These are phyloP conservation scores for Stegana nigrithorax DNA, from an alignment of 2,888 invertebrate genomes.

Conservation along the genomic window DNA sequence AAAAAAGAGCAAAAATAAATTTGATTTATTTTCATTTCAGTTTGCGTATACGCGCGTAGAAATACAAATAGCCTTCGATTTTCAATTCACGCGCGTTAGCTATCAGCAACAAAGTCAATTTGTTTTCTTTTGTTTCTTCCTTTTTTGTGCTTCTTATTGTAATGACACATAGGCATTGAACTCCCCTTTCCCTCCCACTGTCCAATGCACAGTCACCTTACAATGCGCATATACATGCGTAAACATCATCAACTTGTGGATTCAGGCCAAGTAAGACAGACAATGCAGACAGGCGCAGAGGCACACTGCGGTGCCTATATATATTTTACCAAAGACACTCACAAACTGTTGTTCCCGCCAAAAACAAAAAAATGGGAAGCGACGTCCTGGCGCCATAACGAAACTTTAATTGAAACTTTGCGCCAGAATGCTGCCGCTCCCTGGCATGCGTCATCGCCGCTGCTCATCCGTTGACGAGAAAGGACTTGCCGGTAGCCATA, in stretches of 20 bases:
- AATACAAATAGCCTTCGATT: not conserved
- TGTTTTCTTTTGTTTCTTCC: not conserved
- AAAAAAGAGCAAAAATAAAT: not conserved
- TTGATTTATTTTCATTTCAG: slow-evolving; percentile 4
- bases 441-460: slow-evolving; percentile 37
- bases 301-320: not conserved
- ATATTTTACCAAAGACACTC: not conserved
- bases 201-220: not conserved
- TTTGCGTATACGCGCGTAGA: not conserved
- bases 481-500: too few relatives aligned
- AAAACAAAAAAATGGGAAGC: not conserved
- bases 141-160: too few relatives aligned
- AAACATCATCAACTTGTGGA: slow-evolving; percentile 11
- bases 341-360: slow-evolving; percentile 1
- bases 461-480: not conserved
- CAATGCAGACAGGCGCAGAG: not conserved
- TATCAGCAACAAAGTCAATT: not conserved
- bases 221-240: not conserved
- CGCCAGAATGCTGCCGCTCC: slow-evolving; percentile 34
- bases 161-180: too few relatives aligned
- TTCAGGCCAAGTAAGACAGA: slow-evolving; percentile 13
- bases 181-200: too few relatives aligned
- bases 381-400: slow-evolving; percentile 11
- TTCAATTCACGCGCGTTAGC: not conserved
- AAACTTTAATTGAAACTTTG: too few relatives aligned